Evolutionary conservation across 2,113 vertebrate genomes (phyloP), one percentile per base, ranked within the genome.

Genomic region (Misgurnus anguillicaudatus): DNA sequence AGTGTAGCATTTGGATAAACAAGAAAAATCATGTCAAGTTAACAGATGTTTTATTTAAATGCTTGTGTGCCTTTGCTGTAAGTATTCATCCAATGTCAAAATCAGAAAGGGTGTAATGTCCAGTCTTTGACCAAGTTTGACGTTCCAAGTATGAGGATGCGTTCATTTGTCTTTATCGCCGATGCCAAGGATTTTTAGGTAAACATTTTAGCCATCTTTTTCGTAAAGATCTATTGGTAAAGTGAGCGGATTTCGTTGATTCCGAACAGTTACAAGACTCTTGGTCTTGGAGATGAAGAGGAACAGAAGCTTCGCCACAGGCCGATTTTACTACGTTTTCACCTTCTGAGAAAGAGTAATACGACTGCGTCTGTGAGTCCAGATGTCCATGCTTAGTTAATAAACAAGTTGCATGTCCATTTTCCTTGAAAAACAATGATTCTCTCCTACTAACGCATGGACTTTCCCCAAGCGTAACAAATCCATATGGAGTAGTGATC

Each of bases 361-460:
- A 81, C 24, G 3, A 62, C 72, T 21, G 76, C 24, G 24, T 45
- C 68, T 2, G 64, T 51, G 42, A 87, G 60, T 53, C 70, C 9
- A 7, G 47, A 86, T 2, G 17, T 38, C 48, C 9, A 19, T 19
- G 39, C 8, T 9, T 21, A 66, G 41, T 45, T 66, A 66, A 66
- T 1, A 65, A 65, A 68, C 13, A 68, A 48, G 6, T 6, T 41
- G 1, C 11, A 9, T 41, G 17, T 69, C 36, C 51, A 3, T 85
- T 76, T n/a, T 65, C 53, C 4, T 91, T 88, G 57, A 92, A 94
- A 77, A 92, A 92, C 2, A 93, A 82, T 0, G 82, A 90, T 60
- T 94, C 89, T 71, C 91, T 92, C 61, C 87, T 90, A 45, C 75
- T 68, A 17, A 91, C 89, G 4, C 81, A 89, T 9, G 89, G 90